phyloP scores from a whole-genome alignment of 2,888 invertebrate species.

The Kuschelorhynchus macadamiae region DNA sequence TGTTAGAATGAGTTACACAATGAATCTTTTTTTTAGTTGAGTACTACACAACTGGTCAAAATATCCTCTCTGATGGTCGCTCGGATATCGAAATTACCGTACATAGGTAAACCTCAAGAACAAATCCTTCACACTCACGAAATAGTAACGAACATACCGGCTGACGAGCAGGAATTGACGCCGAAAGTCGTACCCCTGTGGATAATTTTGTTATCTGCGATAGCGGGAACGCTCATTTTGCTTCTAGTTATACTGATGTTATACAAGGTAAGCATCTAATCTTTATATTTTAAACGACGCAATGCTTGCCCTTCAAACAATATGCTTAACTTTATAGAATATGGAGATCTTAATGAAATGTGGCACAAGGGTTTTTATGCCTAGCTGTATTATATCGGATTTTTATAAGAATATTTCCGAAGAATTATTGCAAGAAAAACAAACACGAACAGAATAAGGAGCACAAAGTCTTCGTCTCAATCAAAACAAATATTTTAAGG shows the following conservation, averaged over 20 bases:
- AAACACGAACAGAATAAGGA: too few relatives aligned
- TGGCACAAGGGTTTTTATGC: too few relatives aligned
- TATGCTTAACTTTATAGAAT: too few relatives aligned
- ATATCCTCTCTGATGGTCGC: conserved; percentile 84
- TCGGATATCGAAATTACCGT: conserved; percentile 80
- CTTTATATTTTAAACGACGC: not conserved
- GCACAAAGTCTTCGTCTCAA: too few relatives aligned
- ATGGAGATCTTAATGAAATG: too few relatives aligned
- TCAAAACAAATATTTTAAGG: too few relatives aligned
- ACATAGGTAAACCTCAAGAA: conserved; percentile 74
- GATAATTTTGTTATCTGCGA: conserved; percentile 88
- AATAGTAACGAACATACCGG: conserved; percentile 80
- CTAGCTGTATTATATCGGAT: too few relatives aligned
- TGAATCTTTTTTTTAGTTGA: conserved; percentile 65
- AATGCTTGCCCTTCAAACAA: too few relatives aligned
- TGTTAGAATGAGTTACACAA: too few relatives aligned
- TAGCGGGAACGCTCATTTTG: conserved; percentile 84
- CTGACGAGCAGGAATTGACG: conserved; percentile 74
- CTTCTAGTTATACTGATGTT: conserved; percentile 83
- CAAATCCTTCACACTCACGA: conserved; percentile 75
- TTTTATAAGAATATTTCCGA: too few relatives aligned
- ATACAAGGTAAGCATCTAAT: conserved; percentile 78
- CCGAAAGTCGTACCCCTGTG: conserved; percentile 86
- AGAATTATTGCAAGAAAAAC: too few relatives aligned
- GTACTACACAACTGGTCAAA: conserved; percentile 73